These are phyloP conservation scores for Syrmaticus mikado DNA, from an alignment of 2,113 vertebrate species.

Conservation along the genomic window DNA sequence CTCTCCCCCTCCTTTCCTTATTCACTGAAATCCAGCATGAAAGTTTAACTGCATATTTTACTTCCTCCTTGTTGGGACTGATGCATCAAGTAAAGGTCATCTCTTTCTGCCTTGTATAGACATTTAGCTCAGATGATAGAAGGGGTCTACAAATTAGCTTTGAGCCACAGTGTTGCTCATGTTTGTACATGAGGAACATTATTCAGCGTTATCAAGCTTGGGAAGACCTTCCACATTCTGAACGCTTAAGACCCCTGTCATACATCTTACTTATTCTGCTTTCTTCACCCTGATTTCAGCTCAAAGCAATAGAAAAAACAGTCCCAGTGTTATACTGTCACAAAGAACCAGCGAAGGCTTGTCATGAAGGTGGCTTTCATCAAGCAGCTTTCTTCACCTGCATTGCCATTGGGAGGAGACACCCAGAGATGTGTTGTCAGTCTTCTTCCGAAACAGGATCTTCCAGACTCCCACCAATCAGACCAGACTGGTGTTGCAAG, in stretches of 20 bases:
- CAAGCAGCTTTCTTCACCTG: not conserved
- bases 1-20: not conserved
- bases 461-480: not conserved
- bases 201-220: not conserved
- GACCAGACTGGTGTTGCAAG: not conserved
- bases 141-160: not conserved
- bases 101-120: not conserved
- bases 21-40: not conserved
- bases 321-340: not conserved
- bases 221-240: not conserved
- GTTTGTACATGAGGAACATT: not conserved
- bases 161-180: not conserved
- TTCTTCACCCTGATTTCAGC: not conserved
- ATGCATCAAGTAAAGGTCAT: not conserved
- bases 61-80: not conserved
- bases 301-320: conserved; percentile 7
- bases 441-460: conserved; percentile 19
- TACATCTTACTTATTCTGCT: not conserved
- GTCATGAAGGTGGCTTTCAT: not conserved
- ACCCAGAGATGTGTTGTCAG: not conserved
- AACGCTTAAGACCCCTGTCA: not conserved
- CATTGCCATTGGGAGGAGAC: not conserved
- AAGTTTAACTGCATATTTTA: not conserved
- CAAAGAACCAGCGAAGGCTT: not conserved
- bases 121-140: not conserved